A percentile compares a stretch with the other conserved stretches of the same genome.
These are phyloP conservation scores for Escarpia spicata DNA, from an alignment of 2,888 invertebrate genomes.

Conservation along the genomic window DNA sequence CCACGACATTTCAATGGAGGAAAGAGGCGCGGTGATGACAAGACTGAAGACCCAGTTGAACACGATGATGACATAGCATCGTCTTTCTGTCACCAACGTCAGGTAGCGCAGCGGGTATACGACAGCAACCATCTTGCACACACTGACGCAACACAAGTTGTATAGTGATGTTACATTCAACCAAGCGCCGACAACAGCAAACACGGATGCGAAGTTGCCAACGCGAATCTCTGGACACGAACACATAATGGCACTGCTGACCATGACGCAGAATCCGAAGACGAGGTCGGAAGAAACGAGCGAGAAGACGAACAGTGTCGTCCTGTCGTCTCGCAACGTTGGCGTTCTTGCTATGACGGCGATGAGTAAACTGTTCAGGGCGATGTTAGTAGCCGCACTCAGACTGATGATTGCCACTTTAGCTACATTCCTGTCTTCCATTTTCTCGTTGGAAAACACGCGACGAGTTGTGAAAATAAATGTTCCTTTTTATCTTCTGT, in stretches of 20 bases:
- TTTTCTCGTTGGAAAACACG: slow-evolving; percentile 13
- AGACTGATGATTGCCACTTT: background rate
- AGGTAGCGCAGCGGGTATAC: background rate
- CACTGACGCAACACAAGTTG: slow-evolving; percentile 2
- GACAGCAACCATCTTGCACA: background rate
- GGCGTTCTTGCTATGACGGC: background rate
- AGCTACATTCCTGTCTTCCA: background rate
- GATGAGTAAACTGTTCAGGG: background rate
- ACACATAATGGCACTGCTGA: background rate
- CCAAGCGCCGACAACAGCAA: background rate
- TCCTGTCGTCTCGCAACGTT: background rate
- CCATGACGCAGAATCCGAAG: background rate
- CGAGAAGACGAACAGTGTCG: background rate
- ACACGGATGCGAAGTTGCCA: background rate
- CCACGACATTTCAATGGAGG: background rate
- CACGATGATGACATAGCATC: background rate
- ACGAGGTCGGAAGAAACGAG: background rate
- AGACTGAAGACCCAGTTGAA: background rate
- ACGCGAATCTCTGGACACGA: background rate
- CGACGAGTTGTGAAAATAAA: slow-evolving; percentile 20
- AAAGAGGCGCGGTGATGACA: background rate
- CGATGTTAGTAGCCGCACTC: background rate
- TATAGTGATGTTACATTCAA: background rate
- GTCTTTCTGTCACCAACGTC: background rate
- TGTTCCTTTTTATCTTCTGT: background rate